phyloP scores from a whole-genome alignment of 1,140 invertebrate species.

The Drosophila yakuba region DNA sequence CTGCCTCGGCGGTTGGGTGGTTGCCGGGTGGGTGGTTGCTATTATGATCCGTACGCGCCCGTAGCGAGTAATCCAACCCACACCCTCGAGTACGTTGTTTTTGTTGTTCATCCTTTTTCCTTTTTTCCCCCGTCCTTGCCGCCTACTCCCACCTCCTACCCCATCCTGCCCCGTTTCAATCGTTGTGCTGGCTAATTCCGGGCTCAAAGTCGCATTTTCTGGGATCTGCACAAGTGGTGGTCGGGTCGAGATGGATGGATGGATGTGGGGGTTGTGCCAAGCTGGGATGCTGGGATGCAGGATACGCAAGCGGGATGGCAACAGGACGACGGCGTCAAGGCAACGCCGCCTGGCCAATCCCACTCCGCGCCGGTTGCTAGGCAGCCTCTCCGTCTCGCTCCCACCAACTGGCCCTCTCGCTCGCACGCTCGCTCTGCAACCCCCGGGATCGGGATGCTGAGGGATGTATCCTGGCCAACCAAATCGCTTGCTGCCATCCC shows the following conservation, averaged over 20 bases:
- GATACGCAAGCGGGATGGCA: conserved; percentile 56
- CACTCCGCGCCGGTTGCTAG: conserved; percentile 66
- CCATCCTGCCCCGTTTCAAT: conserved; percentile 20
- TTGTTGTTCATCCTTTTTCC: too few species aligned
- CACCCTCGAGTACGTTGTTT: conserved; percentile 28
- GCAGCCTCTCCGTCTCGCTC: conserved; percentile 45
- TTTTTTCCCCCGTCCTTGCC: too few species aligned
- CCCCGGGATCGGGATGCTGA: conserved; percentile 64
- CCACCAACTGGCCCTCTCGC: background rate
- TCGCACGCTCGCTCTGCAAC: conserved; percentile 40
- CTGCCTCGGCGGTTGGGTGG: conserved; percentile 26
- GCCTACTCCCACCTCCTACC: background rate
- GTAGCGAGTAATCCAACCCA: conserved; percentile 79
- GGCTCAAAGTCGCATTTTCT: conserved; percentile 80
- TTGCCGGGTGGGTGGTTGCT: conserved; percentile 45
- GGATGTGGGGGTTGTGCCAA: conserved; percentile 1
- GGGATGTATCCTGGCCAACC: conserved; percentile 66
- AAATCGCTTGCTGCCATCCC: conserved; percentile 67
- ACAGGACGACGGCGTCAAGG: conserved; percentile 63
- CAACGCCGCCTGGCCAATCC: conserved; percentile 73
- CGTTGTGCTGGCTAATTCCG: conserved; percentile 75
- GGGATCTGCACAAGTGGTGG: conserved; percentile 75
- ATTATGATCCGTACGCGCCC: conserved; percentile 68
- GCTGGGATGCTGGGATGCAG: conserved; percentile 9
- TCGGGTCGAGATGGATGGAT: conserved; percentile 30